phyloP scores from a whole-genome alignment of 2,888 invertebrate species.

The Cyclophora albipunctata region DNA sequence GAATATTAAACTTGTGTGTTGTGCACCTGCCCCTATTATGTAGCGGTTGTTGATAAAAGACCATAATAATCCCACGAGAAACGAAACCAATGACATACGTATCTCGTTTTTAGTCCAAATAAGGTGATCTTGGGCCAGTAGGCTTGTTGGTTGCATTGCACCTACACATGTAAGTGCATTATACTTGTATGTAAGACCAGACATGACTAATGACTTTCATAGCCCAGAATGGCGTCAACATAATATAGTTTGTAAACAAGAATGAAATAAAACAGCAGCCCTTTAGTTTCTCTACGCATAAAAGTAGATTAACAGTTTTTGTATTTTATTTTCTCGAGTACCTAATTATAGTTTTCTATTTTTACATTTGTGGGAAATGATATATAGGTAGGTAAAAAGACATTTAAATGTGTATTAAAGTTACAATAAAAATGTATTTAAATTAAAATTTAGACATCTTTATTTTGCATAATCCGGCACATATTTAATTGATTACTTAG shows the following conservation, averaged over 20 bases:
- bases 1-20: conserved; percentile 14
- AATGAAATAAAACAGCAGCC: conserved; percentile 29
- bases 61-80: conserved; percentile 44
- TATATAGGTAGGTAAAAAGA: no score
- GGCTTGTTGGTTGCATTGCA: conserved; percentile 30
- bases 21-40: conserved; percentile 21
- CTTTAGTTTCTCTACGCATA: conserved; percentile 36
- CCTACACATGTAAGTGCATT: conserved; percentile 20
- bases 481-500: no score
- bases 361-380: no score
- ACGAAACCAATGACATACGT: conserved; percentile 35
- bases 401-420: no score
- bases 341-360: no score
- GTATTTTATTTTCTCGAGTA: no score
- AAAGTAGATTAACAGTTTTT: conserved; percentile 12
- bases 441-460: no score
- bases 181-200: conserved; percentile 27
- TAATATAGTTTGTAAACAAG: conserved; percentile 20
- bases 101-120: conserved; percentile 40
- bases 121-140: conserved; percentile 42
- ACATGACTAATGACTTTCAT: conserved; percentile 63
- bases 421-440: no score
- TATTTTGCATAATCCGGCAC: no score
- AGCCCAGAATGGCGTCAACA: conserved; percentile 58
- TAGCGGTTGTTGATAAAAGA: conserved; percentile 28